Evolutionary conservation across 1,140 invertebrate genomes (phyloP).

Genomic region (Zaprionus nigranus): DNA sequence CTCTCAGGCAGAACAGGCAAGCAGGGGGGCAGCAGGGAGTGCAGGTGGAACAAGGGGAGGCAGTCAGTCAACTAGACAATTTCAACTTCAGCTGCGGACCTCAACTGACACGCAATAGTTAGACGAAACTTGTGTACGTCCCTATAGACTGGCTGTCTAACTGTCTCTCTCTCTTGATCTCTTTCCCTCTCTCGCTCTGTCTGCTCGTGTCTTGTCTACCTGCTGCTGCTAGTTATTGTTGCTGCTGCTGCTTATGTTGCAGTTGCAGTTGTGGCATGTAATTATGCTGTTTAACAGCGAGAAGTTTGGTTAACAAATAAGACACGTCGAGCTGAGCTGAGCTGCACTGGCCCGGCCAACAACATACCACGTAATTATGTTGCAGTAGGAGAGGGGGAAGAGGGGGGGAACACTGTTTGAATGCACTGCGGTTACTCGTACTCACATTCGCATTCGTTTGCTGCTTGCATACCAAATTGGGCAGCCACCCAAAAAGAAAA

Average conservation of each 20-base stretch:
- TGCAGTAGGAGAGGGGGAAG: background rate
- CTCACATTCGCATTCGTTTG: constrained; percentile 12
- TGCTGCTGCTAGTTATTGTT: constrained; percentile 20
- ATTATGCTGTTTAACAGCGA: constrained; percentile 61
- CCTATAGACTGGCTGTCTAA: constrained; percentile 10
- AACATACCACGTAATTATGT: constrained; percentile 41
- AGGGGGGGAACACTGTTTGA: background rate
- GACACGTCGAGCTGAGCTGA: constrained; percentile 36
- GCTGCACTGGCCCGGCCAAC: background rate
- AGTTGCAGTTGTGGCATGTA: constrained; percentile 42
- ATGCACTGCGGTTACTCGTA: background rate
- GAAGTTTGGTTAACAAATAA: constrained; percentile 58
- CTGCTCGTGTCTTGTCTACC: constrained; percentile 42
- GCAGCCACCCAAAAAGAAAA: constrained; percentile 3
- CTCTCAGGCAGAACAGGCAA: constrained; percentile 39
- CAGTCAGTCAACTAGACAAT: constrained; percentile 34
- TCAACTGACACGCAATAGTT: constrained; percentile 56
- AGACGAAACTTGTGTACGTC: constrained; percentile 35
- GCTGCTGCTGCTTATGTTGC: constrained; percentile 14
- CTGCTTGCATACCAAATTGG: constrained; percentile 24
- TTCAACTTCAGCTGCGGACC: constrained; percentile 24
- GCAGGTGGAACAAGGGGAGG: constrained; percentile 3
- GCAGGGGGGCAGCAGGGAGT: background rate
- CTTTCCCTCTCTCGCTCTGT: background rate
- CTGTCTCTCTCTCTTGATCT: background rate